Percentiles rank a stretch among this genome's conserved stretches.
phyloP scores from a whole-genome alignment of 2,797 vertebrate species.

The Bovichtus variegatus region DNA sequence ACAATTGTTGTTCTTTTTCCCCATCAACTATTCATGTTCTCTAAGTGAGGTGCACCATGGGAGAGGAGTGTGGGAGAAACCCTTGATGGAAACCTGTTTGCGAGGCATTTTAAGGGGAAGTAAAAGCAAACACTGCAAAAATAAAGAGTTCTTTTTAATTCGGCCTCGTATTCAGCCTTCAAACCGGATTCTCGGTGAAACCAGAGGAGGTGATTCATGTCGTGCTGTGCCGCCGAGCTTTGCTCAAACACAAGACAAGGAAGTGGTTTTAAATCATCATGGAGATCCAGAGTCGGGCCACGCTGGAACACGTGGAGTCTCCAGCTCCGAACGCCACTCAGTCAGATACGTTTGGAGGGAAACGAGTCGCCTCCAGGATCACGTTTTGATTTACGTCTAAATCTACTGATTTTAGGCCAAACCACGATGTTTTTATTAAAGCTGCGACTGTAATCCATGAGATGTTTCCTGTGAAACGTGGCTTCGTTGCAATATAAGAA shows the following conservation, averaged over 20 bases:
- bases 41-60: constrained; percentile 76
- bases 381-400: no score
- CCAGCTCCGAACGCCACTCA: no score
- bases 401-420: no score
- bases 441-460: no score
- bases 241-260: neutral
- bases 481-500: no score
- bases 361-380: no score
- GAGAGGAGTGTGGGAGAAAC: constrained; percentile 59
- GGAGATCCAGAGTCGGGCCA: no score
- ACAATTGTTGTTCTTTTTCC: constrained; percentile 86
- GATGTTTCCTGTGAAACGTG: no score
- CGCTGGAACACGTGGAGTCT: no score
- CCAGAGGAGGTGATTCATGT: neutral
- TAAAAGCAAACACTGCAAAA: constrained; percentile 43
- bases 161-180: neutral
- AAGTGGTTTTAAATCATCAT: neutral
- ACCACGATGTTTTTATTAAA: no score
- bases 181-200: neutral
- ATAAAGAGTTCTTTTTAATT: constrained; percentile 34
- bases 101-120: constrained; percentile 45
- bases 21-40: constrained; percentile 84
- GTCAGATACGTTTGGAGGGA: no score
- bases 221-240: neutral
- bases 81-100: constrained; percentile 42